Evolutionary conservation across 2,888 invertebrate species (phyloP), one percentile per base, ranked within the genome.

Genomic region (Troilus luridus): DNA sequence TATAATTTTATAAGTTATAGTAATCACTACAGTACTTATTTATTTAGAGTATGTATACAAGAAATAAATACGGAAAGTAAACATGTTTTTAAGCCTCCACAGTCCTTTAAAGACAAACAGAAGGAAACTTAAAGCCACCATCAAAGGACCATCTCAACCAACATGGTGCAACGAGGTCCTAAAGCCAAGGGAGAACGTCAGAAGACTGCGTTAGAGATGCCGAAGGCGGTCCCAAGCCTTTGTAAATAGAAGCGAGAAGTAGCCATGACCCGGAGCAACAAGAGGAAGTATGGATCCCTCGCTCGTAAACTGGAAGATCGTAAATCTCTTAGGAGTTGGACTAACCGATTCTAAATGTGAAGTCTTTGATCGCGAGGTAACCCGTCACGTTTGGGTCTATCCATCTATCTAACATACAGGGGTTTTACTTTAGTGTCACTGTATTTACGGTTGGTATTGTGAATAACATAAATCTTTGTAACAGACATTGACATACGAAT

Each of bases 81-180:
- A 60, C 9, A 11, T 60, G 14, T 14, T 60, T 17, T 17, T 17
- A 64, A 10, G n/a, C n/a, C 9, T 0, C 2, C 3, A 1, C n/a
- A n/a, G 14, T 64, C 11, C 64, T 2, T 6, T n/a, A 11, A 72
- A 17, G 72, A 6, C 41, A 41, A 77, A 77, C 17, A 77, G 41
- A 77, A 77, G 72, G 41, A 19, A 77, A 77, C 72, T 41, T 41
- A 6, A 1, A 41, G 41, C 17, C 8, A 17, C 2, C 72, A 77
- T 77, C 72, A 77, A n/a, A 77, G 72, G 72, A 12, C 19, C 72
- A 77, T 77, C 72, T 41, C 17, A 67, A 24, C 67, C 72, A 77
- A 77, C 72, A 77, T 19, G n/a, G 17, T 19, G 72, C 41, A 77
- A 77, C 72, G 41, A 41, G 72, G 27, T 41, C 72, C 72, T 19